Evolutionary conservation across 1,140 invertebrate species (phyloP).

Genomic region (Conus ventricosus): DNA sequence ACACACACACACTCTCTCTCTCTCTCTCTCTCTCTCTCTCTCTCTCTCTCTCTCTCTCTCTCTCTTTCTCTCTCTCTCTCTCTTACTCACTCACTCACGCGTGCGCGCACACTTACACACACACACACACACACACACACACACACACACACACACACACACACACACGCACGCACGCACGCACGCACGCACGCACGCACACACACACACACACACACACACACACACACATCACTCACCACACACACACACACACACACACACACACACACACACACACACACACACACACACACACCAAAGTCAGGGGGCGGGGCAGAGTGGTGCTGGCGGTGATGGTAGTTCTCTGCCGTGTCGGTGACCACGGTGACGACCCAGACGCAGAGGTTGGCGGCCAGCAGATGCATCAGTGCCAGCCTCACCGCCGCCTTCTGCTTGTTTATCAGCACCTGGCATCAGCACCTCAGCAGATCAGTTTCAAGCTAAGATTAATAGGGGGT

Average conservation of each 20-base stretch:
- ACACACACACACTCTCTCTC: not conserved
- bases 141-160: not conserved
- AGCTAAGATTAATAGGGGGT: too few relatives aligned
- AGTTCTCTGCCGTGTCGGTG: slow-evolving; percentile 81
- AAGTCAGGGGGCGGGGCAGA: not conserved
- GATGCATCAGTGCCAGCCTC: slow-evolving; percentile 97
- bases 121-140: not conserved
- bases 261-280: not conserved
- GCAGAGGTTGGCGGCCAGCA: slow-evolving; percentile 97
- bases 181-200: not conserved
- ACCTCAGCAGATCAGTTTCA: too few relatives aligned
- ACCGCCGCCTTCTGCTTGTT: slow-evolving; percentile 97
- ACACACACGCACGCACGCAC: not conserved
- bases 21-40: too few relatives aligned
- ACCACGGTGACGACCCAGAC: slow-evolving; percentile 97
- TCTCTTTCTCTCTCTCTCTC: too few relatives aligned
- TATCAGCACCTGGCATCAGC: slow-evolving; percentile 87
- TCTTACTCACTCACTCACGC: not conserved
- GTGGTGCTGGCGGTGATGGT: slow-evolving; percentile 50
- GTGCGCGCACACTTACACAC: too few relatives aligned
- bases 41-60: too few relatives aligned
- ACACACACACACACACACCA: not conserved
- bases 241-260: not conserved
- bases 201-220: not conserved
- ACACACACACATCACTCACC: too few relatives aligned